Base-by-base conservation (phyloP, 2,113 vertebrate genomes). In the Zapus hudsonius region DNA sequence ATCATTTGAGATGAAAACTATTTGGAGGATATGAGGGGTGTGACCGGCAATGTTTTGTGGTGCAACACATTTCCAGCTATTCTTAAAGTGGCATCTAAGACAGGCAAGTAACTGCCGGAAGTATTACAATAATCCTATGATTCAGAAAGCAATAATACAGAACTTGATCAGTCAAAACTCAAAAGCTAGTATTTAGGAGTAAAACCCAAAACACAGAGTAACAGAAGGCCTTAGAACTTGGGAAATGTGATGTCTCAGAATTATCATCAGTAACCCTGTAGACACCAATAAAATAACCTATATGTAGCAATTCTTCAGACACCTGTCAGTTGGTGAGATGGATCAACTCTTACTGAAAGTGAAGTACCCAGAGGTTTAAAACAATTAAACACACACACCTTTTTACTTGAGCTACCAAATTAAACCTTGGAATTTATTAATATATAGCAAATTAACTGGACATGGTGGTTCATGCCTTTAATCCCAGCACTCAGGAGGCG, bases 391-490 rank as follows among this genome's bases (percentile, higher is more conserved):
- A 78, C 0, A 87, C 20, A 81, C 1, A 73, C 3, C 36, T 73
- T 89, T 93, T 92, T 67, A 74, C 74, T 47, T 93, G 40, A 33
- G 23, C 36, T 93, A 61, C 85, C 5, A 92, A 93, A 92, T 52
- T 85, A 90, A 93, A 89, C 70, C 33, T 9, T 7, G 75, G 9
- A 89, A 85, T 94, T 86, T 76, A 75, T 59, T 59, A 81, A 52
- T 52, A 81, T 52, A 89, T 3, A 57, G 57, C 13, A 87, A 73
- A 84, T 95, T 85, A 86, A 15, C 11, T 15, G 16, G 52, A 2
- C 16, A 15, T 52, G 52, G 52, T 52, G 52, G 6, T 52, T 52
- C 7, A 52, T 52, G 52, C 12, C 11, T 52, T 52, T 52, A 52
- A 52, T 52, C 11, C 52, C 52, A 52, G 52, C 7, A 52, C 52